A percentile compares a stretch with the other conserved stretches of the same genome.
Evolutionary conservation across 2,888 invertebrate species (phyloP).

Genomic region (Taphrorychus bicolor): DNA sequence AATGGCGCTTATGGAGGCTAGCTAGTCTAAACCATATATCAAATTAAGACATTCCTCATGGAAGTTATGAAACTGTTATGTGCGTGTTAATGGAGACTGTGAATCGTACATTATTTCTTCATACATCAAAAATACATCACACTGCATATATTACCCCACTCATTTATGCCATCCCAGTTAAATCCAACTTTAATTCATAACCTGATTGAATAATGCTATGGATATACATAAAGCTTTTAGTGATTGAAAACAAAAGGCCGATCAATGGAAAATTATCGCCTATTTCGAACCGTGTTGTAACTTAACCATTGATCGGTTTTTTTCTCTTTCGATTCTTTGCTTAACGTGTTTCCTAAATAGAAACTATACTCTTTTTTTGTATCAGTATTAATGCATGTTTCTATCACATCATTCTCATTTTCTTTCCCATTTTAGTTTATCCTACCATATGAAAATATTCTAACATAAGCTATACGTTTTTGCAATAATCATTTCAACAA

Average conservation of each 20-base stretch:
- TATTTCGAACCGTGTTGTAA: background rate
- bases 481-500: no score
- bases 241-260: background rate
- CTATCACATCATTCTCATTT: background rate
- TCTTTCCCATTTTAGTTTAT: background rate
- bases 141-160: slow-evolving; percentile 3
- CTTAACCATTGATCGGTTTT: background rate
- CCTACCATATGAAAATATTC: background rate
- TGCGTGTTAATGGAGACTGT: background rate
- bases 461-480: no score
- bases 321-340: background rate
- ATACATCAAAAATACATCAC: slow-evolving; percentile 1
- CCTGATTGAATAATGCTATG: background rate
- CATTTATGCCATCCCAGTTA: background rate
- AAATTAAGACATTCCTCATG: background rate
- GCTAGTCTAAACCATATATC: background rate
- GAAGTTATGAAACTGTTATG: background rate
- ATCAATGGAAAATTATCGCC: background rate
- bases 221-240: background rate
- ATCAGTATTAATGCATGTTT: background rate
- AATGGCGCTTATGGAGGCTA: background rate
- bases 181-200: background rate
- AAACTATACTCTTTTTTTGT: background rate
- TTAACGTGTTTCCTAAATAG: background rate
- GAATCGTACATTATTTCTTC: background rate